Conservation (phyloP, 1,140 invertebrate species). For the Popillia japonica region DNA sequence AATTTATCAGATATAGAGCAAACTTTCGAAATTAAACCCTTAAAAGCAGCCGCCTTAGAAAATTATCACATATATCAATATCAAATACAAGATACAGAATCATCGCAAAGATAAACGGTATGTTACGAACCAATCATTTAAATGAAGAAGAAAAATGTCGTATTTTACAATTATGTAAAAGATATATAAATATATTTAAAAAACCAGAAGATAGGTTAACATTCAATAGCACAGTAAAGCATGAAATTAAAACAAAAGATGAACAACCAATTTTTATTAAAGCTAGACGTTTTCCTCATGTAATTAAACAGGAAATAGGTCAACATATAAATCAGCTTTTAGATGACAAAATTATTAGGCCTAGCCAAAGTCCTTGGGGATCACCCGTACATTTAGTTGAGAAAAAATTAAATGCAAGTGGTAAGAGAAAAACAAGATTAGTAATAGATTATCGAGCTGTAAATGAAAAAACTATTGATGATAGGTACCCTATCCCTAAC, state of each 20-base stretch:
- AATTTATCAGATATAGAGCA: conserved; percentile 3
- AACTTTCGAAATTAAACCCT: not conserved
- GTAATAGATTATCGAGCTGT: conserved; percentile 57
- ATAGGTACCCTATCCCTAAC: conserved; percentile 63
- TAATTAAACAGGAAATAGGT: conserved; percentile 8
- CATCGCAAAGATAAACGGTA: not conserved
- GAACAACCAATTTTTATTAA: conserved; percentile 23
- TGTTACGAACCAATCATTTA: conserved; percentile 8
- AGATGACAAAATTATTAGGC: no score
- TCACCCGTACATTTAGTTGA: conserved; percentile 32
- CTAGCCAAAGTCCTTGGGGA: no score
- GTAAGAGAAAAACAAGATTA: conserved; percentile 55
- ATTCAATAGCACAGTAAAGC: conserved; percentile 10
- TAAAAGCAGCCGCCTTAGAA: conserved; percentile 4
- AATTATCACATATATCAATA: conserved; percentile 35
- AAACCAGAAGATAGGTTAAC: conserved; percentile 12
- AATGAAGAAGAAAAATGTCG: not conserved
- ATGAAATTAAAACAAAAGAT: conserved; percentile 33
- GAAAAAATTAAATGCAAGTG: conserved; percentile 43
- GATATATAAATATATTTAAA: conserved; percentile 26
- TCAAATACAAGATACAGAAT: not conserved
- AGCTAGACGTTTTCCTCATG: conserved; percentile 2
- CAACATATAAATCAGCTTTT: not conserved
- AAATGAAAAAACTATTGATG: conserved; percentile 55
- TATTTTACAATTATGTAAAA: conserved; percentile 27